Conservation (phyloP, 2,113 vertebrate genomes). For the Cryptotis parvus region DNA sequence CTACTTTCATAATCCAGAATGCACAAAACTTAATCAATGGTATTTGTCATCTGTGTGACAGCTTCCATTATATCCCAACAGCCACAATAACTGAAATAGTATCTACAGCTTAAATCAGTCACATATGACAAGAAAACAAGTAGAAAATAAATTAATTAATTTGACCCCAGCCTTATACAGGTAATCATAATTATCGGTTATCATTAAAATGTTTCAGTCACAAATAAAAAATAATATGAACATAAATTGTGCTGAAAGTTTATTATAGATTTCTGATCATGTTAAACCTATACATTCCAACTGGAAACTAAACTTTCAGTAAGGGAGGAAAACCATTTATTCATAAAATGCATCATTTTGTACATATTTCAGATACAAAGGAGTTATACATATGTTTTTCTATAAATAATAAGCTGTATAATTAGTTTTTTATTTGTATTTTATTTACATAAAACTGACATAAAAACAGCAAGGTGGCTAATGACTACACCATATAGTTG, state of each 20-base stretch:
- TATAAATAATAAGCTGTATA: background rate
- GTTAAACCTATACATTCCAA: background rate
- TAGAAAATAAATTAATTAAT: slow-evolving; percentile 33
- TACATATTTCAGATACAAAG: background rate
- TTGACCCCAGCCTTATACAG: background rate
- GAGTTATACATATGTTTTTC: background rate
- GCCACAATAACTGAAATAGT: background rate
- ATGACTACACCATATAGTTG: too few species aligned
- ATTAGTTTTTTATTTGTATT: too few species aligned
- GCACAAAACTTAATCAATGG: background rate
- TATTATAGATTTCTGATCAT: background rate
- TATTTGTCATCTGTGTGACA: background rate
- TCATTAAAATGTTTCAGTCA: background rate
- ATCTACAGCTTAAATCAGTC: background rate
- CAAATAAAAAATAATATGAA: background rate
- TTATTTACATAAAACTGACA: too few species aligned
- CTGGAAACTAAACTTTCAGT: background rate
- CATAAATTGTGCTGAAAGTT: background rate
- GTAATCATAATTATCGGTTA: background rate
- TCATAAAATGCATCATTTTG: background rate
- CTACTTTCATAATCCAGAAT: fast-evolving
- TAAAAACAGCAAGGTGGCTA: too few species aligned
- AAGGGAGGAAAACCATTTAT: background rate
- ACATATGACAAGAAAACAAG: background rate
- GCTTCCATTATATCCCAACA: background rate